Conservation (phyloP, 1,140 invertebrate species). For the Leguminivora glycinivorella region DNA sequence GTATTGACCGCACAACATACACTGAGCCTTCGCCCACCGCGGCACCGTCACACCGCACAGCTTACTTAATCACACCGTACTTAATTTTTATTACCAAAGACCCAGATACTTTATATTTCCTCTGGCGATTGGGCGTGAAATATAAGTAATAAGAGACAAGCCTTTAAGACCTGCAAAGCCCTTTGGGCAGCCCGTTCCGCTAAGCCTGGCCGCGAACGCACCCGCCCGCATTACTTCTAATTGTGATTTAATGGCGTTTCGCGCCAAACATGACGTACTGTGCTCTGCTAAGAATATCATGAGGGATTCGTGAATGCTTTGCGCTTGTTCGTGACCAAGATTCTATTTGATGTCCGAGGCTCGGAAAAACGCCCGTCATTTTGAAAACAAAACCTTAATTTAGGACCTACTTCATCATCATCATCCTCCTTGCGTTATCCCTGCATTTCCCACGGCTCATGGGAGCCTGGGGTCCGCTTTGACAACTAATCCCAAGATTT, state of each 20-base stretch:
- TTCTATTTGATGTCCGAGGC: no score
- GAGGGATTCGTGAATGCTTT: neutral
- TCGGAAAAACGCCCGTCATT: no score
- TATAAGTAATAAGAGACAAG: conserved; percentile 67
- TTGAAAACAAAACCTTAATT: no score
- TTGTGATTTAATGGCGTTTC: conserved; percentile 73
- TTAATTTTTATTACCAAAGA: conserved; percentile 25
- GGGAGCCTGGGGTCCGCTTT: no score
- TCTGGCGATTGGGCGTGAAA: conserved; percentile 48
- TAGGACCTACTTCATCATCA: no score
- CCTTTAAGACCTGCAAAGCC: conserved; percentile 63
- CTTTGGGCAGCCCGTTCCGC: conserved; percentile 46
- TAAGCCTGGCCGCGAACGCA: conserved; percentile 68
- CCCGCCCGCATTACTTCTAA: conserved; percentile 72
- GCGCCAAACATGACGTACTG: conserved; percentile 33
- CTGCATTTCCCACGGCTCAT: no score
- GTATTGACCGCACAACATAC: no score
- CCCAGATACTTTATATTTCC: conserved; percentile 36
- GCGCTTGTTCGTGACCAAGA: neutral
- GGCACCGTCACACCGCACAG: no score
- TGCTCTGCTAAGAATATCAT: conserved; percentile 5
- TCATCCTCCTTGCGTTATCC: no score
- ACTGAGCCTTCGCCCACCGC: no score
- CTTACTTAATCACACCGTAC: neutral
- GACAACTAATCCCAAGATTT: no score